Evolutionary conservation across 2,888 invertebrate genomes (phyloP).

Genomic region (Polymixis flavicincta): DNA sequence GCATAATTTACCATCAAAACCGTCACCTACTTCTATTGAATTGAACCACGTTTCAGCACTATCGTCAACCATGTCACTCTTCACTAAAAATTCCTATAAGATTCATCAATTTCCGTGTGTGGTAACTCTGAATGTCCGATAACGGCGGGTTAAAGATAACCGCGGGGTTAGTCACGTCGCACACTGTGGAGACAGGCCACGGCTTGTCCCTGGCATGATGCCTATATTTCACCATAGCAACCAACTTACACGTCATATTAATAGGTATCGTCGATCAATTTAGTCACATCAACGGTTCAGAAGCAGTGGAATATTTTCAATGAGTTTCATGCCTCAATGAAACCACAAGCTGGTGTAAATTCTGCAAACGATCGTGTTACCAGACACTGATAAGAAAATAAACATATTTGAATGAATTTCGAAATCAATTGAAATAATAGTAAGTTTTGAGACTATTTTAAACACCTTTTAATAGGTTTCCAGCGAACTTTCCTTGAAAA

Average conservation of each 20-base stretch:
- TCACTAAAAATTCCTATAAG: constrained; percentile 28
- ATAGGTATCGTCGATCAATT: constrained; percentile 18
- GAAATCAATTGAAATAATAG: background rate
- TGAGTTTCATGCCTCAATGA: background rate
- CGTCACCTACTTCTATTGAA: background rate
- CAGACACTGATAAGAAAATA: background rate
- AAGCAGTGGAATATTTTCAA: constrained; percentile 23
- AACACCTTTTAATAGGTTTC: background rate
- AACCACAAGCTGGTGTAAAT: background rate
- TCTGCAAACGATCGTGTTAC: background rate
- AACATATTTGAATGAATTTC: background rate
- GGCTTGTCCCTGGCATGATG: constrained; percentile 42
- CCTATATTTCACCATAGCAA: constrained; percentile 50
- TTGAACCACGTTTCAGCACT: background rate
- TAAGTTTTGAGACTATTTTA: background rate
- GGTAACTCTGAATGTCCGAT: constrained; percentile 44
- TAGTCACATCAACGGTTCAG: constrained; percentile 34
- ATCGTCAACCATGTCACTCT: background rate
- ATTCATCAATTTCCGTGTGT: constrained; percentile 47
- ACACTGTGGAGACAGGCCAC: constrained; percentile 19
- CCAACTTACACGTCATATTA: constrained; percentile 35
- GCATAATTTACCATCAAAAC: background rate
- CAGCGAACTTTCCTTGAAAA: background rate
- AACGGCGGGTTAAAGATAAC: constrained; percentile 56
- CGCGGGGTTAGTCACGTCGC: constrained; percentile 40